Base-by-base conservation (phyloP, 2,797 vertebrate genomes). In the Botia almorhae region DNA sequence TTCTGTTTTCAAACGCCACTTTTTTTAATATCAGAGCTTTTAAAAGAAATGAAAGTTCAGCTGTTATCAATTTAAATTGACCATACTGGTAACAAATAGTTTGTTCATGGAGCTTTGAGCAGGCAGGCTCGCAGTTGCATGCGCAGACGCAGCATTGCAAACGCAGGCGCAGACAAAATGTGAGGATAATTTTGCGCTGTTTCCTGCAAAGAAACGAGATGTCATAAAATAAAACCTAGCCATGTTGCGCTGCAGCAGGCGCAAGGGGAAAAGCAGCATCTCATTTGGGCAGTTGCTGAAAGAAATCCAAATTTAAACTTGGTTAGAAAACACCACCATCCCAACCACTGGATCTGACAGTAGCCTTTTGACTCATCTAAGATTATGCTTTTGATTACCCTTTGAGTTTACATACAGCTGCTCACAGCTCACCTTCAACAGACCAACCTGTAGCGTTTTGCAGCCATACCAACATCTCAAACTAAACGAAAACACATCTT, bases 151-250 rank as follows among this genome's bases (percentile, higher is more conserved):
- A 93, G 94, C 92, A 92, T 93, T 93, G 95, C 93, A 88, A 93
- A 93, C 93, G 95, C 92, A 91, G 91, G 93, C 95, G 95, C 95
- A 95, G 91, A 94, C 93, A 95, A 94, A 92, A 92, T 91, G 92
- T 91, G 91, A 87, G 89, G 63, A 93, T 91, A 91, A 93, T 88
- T 89, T 92, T 89, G 90, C 79, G 76, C 91, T 95, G 96, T 93
- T 92, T 96, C 97, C 98, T 98, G 97, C 95, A 98, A 99, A 99
- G 96, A 96, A 94, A 99, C 96, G 92, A 95, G 87, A 95, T 94
- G 96, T 94, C 93, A 94, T 98, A 96, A 95, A 92, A 96, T 93
- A 96, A 90, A 94, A 94, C 94, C 96, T 96, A 96, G 94, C 94
- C 93, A 94, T 95, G 96, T 96, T 94, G 94, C 94, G 96, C 96